Base-by-base conservation (phyloP, 1,140 invertebrate species). In the Drosophila quadrilineata region DNA sequence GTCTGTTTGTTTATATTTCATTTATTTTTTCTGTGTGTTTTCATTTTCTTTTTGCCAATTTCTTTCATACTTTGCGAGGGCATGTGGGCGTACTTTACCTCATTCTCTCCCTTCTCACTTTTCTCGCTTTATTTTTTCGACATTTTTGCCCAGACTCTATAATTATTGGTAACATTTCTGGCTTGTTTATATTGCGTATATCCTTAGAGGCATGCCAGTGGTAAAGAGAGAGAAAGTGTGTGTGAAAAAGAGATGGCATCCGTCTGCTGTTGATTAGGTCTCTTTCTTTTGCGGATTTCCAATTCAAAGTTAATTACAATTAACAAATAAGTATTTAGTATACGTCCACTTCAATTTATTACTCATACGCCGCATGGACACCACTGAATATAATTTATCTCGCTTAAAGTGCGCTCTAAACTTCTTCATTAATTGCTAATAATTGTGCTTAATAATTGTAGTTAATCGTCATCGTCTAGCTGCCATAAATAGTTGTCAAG, bases 1-100 rank as follows among this genome's bases (percentile, higher is more conserved):
- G 33, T 65, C 53, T 41, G 62, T 65, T 65, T 65, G 62, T 65
- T 65, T 65, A 65, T 65, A 49, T 50, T 60, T 17, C 3, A n/a
- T n/a, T n/a, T n/a, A n/a, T n/a, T n/a, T n/a, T n/a, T n/a, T n/a
- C n/a, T n/a, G n/a, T n/a, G n/a, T n/a, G n/a, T 21, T 26, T 21
- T 31, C 17, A 3, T 21, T 8, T 40, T 9, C 6, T 17, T 9
- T 38, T 0, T 38, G 19, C 22, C 22, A 6, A n/a, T n/a, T n/a
- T n/a, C n/a, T n/a, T n/a, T n/a, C n/a, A n/a, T n/a, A n/a, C n/a
- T n/a, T n/a, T n/a, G n/a, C 29, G 40, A 36, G 14, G 43, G 41
- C 16, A 22, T 26, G 41, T 41, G 38, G 41, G 41, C 31, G 54
- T 45, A n/a, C n/a, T n/a, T n/a, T n/a, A n/a, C n/a, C n/a, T n/a